Base-by-base conservation (phyloP, 2,888 invertebrate species). In the Ichneumon xanthorius region DNA sequence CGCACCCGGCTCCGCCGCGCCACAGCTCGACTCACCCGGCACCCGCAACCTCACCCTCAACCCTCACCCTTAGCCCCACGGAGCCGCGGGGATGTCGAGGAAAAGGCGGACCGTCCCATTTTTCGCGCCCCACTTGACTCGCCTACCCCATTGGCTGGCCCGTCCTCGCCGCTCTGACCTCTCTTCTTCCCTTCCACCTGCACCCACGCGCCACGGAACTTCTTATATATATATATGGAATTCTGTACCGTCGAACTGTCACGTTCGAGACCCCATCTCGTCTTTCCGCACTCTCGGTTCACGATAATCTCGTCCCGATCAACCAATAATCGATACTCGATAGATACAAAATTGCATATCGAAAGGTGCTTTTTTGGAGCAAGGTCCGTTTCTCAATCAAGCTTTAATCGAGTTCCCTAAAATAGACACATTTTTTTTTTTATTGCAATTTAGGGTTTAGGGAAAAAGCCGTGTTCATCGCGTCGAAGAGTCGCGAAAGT, bases 41-140 rank as follows among this genome's bases (percentile, higher is more conserved):
- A 80, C 90, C 89, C 87, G 83, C 90, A 89, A 90, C 89, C 90
- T 91, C 91, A 92, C 92, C 92, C 92, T 92, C 91, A 89, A 84
- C 92, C 91, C 91, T 90, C 91, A 90, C 90, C 90, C 91, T 75
- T 88, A 88, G 86, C 86, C 30, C 53, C 65, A 37, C 63, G 58
- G 37, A 48, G 33, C 63, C 70, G 67, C 55, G 73, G 67, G 76
- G 80, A 84, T 70, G 81, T 70, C 90, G 90, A 90, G 91, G 92
- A 86, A 86, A 92, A 91, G 88, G 88, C 91, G 90, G 92, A 88
- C 89, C 93, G 88, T 91, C 93, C 93, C 93, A 93, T 93, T 93
- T 93, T 93, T 93, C 92, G 92, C 93, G 91, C 92, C 92, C 92
- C 92, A 92, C 92, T 92, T 92, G 92, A 92, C 92, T 92, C 92